These are phyloP conservation scores for Catocala fraxini DNA, from an alignment of 2,888 invertebrate species.

Conservation along the genomic window DNA sequence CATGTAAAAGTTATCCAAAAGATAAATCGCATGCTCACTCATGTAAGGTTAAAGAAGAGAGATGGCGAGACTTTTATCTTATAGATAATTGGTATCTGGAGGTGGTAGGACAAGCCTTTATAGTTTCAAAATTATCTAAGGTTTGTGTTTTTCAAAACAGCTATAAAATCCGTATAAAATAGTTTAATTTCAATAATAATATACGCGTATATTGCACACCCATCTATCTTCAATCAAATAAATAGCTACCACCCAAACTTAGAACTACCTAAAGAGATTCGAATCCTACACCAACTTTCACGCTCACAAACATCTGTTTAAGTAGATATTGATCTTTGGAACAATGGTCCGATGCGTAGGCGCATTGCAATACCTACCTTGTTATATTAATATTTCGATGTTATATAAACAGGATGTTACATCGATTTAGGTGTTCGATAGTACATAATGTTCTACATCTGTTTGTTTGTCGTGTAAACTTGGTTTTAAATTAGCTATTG, in stretches of 20 bases:
- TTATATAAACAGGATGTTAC: conserved; percentile 46
- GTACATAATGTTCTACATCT: conserved; percentile 11
- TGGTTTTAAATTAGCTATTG: no score
- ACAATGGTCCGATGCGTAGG: conserved; percentile 51
- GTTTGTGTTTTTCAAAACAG: no score
- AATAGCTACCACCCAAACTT: not conserved
- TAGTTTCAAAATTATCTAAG: no score
- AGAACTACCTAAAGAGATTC: conserved; percentile 8
- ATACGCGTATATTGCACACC: no score
- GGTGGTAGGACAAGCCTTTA: no score
- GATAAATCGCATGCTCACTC: no score
- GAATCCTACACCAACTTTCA: conserved; percentile 34
- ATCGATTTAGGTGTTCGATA: conserved; percentile 10
- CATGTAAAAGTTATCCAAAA: no score
- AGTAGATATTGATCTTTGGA: conserved; percentile 49
- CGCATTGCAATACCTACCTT: conserved; percentile 41
- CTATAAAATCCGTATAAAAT: no score
- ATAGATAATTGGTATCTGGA: no score
- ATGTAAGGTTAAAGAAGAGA: no score
- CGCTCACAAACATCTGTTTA: conserved; percentile 30
- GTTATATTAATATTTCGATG: conserved; percentile 39
- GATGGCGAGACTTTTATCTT: no score
- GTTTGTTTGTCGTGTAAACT: not conserved
- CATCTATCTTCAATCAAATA: not conserved
- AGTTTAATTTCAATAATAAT: no score